These are phyloP conservation scores for Cassiopea xamachana DNA, from an alignment of 30 jellyfish, hydroid and myxozoan species.

Conservation along the genomic window DNA sequence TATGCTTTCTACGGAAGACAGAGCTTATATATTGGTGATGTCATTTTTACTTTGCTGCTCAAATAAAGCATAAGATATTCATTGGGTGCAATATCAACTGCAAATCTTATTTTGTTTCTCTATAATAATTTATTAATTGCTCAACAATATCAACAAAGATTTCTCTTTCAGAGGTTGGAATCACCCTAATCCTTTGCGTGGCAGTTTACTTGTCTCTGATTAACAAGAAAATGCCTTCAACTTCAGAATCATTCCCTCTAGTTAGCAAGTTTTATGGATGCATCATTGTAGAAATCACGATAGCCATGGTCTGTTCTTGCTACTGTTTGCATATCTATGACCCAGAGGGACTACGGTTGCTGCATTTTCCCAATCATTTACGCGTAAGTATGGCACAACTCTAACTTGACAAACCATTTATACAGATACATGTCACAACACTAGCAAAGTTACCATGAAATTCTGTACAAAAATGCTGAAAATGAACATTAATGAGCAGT, in stretches of 20 bases:
- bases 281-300: slow-evolving; percentile 77
- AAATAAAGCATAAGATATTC: no score
- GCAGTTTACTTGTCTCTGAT: slow-evolving; percentile 82
- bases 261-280: slow-evolving; percentile 84
- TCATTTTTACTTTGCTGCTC: no score
- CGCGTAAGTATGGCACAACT: slow-evolving; percentile 57
- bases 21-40: no score
- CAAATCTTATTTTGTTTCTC: no score
- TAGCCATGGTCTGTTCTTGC: slow-evolving; percentile 89
- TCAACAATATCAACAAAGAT: background rate
- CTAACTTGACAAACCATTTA: background rate
- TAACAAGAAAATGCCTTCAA: slow-evolving; percentile 85
- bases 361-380: slow-evolving; percentile 58
- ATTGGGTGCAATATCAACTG: no score
- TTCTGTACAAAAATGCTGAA: no score
- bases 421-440: background rate
- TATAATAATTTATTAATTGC: background rate
- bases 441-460: background rate
- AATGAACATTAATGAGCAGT: no score
- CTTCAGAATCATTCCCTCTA: slow-evolving; percentile 81
- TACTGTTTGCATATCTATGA: slow-evolving; percentile 84
- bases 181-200: slow-evolving; percentile 79
- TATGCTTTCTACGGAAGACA: no score
- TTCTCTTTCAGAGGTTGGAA: slow-evolving; percentile 80
- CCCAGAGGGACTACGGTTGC: slow-evolving; percentile 84